Conservation (phyloP, 2,113 vertebrate species). For the Aptenodytes patagonicus region DNA sequence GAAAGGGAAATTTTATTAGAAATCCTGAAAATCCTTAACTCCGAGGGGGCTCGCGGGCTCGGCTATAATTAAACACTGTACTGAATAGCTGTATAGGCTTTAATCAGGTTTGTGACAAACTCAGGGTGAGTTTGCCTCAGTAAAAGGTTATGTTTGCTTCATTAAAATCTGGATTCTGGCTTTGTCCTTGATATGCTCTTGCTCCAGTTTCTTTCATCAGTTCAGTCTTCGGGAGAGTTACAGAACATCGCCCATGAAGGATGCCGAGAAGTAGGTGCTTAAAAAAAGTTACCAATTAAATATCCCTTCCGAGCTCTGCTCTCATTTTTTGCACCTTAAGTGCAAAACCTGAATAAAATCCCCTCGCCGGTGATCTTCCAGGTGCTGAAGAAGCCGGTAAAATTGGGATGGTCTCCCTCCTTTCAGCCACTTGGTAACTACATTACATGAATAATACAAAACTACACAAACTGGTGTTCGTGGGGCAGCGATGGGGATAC, state of each 20-base stretch:
- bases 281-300: conserved; percentile 2
- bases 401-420: background rate
- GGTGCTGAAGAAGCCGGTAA: background rate
- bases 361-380: background rate
- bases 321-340: background rate
- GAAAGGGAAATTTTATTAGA: background rate
- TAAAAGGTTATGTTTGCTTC: conserved; percentile 20
- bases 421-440: background rate
- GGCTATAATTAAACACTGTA: background rate
- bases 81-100: background rate
- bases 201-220: conserved; percentile 18
- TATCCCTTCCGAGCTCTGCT: background rate
- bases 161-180: conserved; percentile 16
- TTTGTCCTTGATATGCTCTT: conserved; percentile 15
- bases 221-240: background rate
- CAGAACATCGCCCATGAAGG: background rate
- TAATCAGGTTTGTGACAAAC: background rate
- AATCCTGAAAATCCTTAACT: background rate
- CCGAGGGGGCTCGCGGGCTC: background rate
- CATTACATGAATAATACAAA: background rate
- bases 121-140: background rate
- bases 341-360: background rate
- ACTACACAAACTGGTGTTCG: background rate
- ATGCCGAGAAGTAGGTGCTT: background rate
- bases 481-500: accelerated